These are phyloP conservation scores for Austrofundulus limnaeus DNA, from an alignment of 2,113 vertebrate species.

Conservation along the genomic window DNA sequence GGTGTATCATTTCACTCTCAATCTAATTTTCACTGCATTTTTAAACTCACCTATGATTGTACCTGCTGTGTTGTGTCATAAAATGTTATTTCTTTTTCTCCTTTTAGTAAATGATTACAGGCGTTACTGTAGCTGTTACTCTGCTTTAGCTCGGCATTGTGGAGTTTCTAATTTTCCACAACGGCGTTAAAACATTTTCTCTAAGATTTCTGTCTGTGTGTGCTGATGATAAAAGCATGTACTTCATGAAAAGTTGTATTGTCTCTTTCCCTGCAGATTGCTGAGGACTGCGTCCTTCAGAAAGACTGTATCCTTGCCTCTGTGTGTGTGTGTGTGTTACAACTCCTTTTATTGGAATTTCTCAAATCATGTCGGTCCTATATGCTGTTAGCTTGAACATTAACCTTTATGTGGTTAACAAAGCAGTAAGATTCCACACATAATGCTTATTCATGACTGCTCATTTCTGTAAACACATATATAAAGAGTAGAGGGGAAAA, in stretches of 20 bases:
- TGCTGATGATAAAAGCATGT: background rate
- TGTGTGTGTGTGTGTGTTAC: conserved; percentile 10
- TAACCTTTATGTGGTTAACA: background rate
- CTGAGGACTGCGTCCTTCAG: conserved; percentile 90
- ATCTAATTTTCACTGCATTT: conserved; percentile 5
- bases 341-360: conserved; percentile 19
- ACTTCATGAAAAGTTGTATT: conserved; percentile 12
- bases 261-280: conserved; percentile 80
- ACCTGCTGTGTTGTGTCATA: conserved; percentile 1
- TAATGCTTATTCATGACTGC: background rate
- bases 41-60: background rate
- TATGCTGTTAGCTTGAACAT: background rate
- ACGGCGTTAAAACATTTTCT: background rate
- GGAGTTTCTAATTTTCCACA: background rate
- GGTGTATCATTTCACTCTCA: conserved; percentile 19
- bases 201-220: background rate
- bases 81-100: background rate
- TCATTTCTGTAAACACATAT: too few relatives aligned
- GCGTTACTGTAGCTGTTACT: conserved; percentile 9
- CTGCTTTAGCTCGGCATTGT: background rate
- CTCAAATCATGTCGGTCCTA: background rate
- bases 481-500: background rate
- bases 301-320: conserved; percentile 94
- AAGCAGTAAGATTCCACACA: background rate
- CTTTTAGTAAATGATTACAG: conserved; percentile 9